A percentile compares a stretch with the other conserved stretches of the same genome.
Conservation (phyloP, 2,113 vertebrate species). For the Lamprologus ornatipinnis region DNA sequence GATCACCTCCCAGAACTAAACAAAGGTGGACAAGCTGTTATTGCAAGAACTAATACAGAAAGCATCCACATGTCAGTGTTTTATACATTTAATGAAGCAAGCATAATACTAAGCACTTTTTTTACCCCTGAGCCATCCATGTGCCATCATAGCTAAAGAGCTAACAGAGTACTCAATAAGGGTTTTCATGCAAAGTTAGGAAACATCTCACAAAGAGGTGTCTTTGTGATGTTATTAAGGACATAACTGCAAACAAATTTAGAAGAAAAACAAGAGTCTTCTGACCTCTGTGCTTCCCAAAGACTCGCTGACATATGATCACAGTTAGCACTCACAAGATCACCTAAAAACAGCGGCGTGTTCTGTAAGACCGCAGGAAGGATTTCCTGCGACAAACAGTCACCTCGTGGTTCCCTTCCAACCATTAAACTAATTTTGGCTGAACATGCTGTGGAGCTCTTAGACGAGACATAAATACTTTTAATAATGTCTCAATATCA, state of each 20-base stretch:
- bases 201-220: not conserved
- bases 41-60: not conserved
- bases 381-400: not conserved
- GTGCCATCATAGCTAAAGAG: accelerated
- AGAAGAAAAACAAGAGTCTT: not conserved
- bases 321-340: conserved; percentile 11
- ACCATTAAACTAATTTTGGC: not conserved
- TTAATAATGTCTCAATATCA: not conserved
- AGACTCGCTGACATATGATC: not conserved
- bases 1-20: conserved; percentile 73
- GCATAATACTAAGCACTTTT: accelerated
- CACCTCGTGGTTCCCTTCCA: accelerated
- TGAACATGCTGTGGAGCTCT: not conserved
- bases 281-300: not conserved
- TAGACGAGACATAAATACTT: accelerated
- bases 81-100: accelerated
- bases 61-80: not conserved
- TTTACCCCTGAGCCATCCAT: not conserved
- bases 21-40: not conserved
- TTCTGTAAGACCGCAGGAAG: not conserved
- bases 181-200: not conserved
- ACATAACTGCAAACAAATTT: not conserved
- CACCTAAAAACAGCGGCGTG: not conserved
- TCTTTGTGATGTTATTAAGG: not conserved
- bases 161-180: not conserved